Base-by-base conservation (phyloP, 2,797 vertebrate species). In the Danio tinwini region DNA sequence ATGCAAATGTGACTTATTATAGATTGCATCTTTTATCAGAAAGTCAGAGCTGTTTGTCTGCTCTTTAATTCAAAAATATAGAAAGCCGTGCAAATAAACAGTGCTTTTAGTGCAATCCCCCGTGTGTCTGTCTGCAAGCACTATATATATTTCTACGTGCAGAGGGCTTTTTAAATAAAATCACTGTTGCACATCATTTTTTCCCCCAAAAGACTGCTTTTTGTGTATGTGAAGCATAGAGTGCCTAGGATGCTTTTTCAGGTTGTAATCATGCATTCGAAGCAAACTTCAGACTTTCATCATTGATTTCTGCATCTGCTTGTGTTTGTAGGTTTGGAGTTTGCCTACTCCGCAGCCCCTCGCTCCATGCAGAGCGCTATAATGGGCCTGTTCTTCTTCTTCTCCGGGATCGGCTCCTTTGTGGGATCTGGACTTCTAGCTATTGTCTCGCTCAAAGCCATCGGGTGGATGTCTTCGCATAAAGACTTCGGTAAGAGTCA, bases 381-480 rank as follows among this genome's bases (percentile, higher is more conserved):
- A 72, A 99, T 99, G 98, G 98, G 98, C 4, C 90, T 99, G 11
- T 99, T 99, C 90, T 99, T 99, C 81, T 99, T 99, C 93, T 99
- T 99, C 83, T 99, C 97, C 5, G 98, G 98, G 0, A 92, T 98
- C 0, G 98, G 98, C 4, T 99, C 98, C 0, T 98, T 99, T 1
- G 97, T 99, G 82, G 98, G 98, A 82, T 99, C 95, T 0, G 98
- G 98, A 0, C 87, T 99, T 80, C 81, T 99, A 87, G 96, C 96
- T 0, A 85, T 99, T 52, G 98, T 99, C 71, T 97, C 98, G 2
- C 10, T 96, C 77, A 93, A 90, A 47, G 89, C 81, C 68, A 96
- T 99, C n/a, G 98, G 97, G 50, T 99, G 98, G 98, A 98, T 99
- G 98, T 97, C 96, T 55, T 98, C 92, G 39, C 96, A 96, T 90